Evolutionary conservation across 2,113 vertebrate species (phyloP).

Genomic region (Acanthochromis polyacanthus): DNA sequence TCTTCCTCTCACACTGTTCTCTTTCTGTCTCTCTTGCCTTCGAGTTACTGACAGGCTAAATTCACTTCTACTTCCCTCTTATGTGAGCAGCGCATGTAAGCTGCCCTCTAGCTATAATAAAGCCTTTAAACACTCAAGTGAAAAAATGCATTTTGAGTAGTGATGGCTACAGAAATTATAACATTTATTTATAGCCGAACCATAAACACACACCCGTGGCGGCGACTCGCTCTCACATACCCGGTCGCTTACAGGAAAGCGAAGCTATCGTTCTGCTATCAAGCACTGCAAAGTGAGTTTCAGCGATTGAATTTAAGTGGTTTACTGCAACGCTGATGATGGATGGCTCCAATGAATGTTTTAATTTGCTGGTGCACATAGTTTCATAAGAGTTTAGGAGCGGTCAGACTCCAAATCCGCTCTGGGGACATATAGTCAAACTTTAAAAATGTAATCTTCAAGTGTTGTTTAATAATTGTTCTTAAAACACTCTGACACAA

Average conservation of each 20-base stretch:
- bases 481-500: constrained; percentile 53
- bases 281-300: constrained; percentile 31
- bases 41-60: constrained; percentile 56
- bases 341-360: constrained; percentile 48
- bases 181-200: constrained; percentile 61
- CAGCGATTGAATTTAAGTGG: constrained; percentile 43
- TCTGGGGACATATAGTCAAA: constrained; percentile 40
- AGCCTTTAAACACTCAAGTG: constrained; percentile 52
- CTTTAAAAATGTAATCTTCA: constrained; percentile 38
- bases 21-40: constrained; percentile 22
- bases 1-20: constrained; percentile 16
- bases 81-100: constrained; percentile 59
- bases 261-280: constrained; percentile 17
- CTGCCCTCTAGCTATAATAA: constrained; percentile 60
- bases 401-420: constrained; percentile 12
- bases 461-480: constrained; percentile 59
- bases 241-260: constrained; percentile 23
- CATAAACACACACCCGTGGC: constrained; percentile 38
- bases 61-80: constrained; percentile 46
- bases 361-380: constrained; percentile 44
- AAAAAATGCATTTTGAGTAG: constrained; percentile 45
- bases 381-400: constrained; percentile 19
- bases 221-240: not conserved
- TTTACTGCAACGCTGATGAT: constrained; percentile 33
- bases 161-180: constrained; percentile 54